Percentiles rank a stretch among this genome's conserved stretches.
Evolutionary conservation across 2,888 invertebrate species (phyloP).

Genomic region (Callyntrura guangdongensis): DNA sequence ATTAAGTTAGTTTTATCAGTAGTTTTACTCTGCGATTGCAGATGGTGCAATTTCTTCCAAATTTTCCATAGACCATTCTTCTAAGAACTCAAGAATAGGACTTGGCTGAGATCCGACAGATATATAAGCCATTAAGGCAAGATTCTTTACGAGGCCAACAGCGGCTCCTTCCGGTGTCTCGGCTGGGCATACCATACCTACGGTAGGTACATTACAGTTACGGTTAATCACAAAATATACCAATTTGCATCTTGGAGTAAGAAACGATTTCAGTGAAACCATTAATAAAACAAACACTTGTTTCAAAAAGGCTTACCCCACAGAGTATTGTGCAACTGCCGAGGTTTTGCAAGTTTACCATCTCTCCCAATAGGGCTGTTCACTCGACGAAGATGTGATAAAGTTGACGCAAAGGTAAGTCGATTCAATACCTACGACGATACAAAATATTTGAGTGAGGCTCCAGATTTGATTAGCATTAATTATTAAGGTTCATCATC

Average conservation of each 20-base stretch:
- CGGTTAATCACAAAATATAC: not conserved
- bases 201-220: not conserved
- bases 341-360: constrained; percentile 99
- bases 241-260: not conserved
- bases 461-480: constrained; percentile 37
- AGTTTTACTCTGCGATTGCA: constrained; percentile 94
- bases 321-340: constrained; percentile 99
- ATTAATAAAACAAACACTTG: not conserved
- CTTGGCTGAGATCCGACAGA: constrained; percentile 99
- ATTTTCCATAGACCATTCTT: constrained; percentile 99
- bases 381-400: constrained; percentile 98
- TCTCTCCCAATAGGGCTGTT: constrained; percentile 99
- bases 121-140: constrained; percentile 99
- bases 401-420: constrained; percentile 98
- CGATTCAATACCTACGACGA: constrained; percentile 94
- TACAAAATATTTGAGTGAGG: constrained; percentile 43
- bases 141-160: constrained; percentile 98
- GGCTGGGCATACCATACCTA: constrained; percentile 98
- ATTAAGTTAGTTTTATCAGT: not conserved
- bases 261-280: not conserved
- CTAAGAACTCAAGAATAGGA: constrained; percentile 99
- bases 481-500: not conserved
- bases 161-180: constrained; percentile 99
- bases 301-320: constrained; percentile 97
- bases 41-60: constrained; percentile 99